phyloP scores from a whole-genome alignment of 2,888 invertebrate genomes.

The Ischnus inquisitorius region DNA sequence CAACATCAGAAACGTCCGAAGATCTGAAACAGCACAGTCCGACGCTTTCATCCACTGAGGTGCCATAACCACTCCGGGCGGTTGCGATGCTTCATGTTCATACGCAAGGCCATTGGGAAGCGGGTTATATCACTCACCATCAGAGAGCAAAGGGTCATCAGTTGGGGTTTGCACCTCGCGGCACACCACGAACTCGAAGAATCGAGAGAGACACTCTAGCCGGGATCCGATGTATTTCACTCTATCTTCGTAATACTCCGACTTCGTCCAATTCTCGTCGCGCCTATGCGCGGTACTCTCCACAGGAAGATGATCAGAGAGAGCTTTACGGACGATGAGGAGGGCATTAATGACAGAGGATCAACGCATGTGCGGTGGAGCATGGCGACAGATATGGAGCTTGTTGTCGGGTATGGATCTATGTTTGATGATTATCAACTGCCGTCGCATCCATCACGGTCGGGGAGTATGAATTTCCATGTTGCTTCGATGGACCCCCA shows the following conservation, averaged over 20 bases:
- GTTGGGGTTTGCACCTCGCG: constrained; percentile 50
- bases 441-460: constrained; percentile 24
- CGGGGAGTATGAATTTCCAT: constrained; percentile 27
- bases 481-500: constrained; percentile 1
- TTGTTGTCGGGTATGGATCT: not conserved
- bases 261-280: not conserved
- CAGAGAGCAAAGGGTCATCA: constrained; percentile 63
- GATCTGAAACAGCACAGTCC: constrained; percentile 2
- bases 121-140: constrained; percentile 44
- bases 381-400: not conserved
- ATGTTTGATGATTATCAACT: constrained; percentile 23
- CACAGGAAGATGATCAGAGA: not conserved
- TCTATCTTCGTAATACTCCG: not conserved
- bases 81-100: constrained; percentile 22
- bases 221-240: not conserved
- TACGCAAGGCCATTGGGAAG: not conserved
- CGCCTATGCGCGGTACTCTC: not conserved
- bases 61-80: not conserved
- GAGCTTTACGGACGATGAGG: not conserved
- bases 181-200: constrained; percentile 37
- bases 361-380: not conserved
- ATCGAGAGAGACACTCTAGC: constrained; percentile 6
- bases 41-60: constrained; percentile 23
- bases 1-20: constrained; percentile 22
- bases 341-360: not conserved